Conservation (phyloP, 2,888 invertebrate species). For the Tachina lurida region DNA sequence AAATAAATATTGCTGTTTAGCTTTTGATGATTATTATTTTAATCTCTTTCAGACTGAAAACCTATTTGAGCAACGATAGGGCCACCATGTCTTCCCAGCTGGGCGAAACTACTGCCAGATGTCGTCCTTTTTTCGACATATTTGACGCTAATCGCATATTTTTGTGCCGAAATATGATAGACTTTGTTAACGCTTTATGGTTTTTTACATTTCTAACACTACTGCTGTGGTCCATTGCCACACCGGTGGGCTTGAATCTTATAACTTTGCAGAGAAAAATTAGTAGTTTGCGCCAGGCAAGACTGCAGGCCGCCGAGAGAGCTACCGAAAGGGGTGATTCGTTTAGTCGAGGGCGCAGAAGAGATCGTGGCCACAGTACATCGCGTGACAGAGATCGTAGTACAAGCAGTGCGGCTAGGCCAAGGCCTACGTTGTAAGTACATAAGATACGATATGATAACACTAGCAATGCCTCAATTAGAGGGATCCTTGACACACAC, state of each 20-base stretch:
- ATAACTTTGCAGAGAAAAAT: slow-evolving; percentile 81
- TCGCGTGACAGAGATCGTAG: slow-evolving; percentile 74
- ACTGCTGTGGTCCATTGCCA: slow-evolving; percentile 85
- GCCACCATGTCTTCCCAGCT: slow-evolving; percentile 86
- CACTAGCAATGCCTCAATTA: neutral
- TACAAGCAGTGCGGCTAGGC: slow-evolving; percentile 75
- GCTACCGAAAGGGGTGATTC: slow-evolving; percentile 62
- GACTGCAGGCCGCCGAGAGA: slow-evolving; percentile 74
- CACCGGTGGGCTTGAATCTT: slow-evolving; percentile 86
- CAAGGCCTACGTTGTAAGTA: slow-evolving; percentile 76
- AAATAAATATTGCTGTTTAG: neutral
- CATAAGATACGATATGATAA: too few species aligned
- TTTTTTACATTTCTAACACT: slow-evolving; percentile 86
- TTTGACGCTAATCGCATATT: slow-evolving; percentile 86
- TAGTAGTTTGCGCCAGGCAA: slow-evolving; percentile 75
- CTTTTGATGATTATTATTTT: neutral
- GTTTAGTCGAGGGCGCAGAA: slow-evolving; percentile 68
- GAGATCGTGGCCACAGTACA: slow-evolving; percentile 70
- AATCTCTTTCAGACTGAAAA: slow-evolving; percentile 84
- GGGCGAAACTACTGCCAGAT: slow-evolving; percentile 87
- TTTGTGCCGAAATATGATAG: slow-evolving; percentile 81
- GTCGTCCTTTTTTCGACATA: slow-evolving; percentile 88
- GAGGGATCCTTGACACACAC: neutral
- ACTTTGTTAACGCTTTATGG: slow-evolving; percentile 87
- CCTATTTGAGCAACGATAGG: slow-evolving; percentile 87